These are phyloP conservation scores for Neodon shergylaensis DNA, from an alignment of 2,113 vertebrate genomes.

Conservation along the genomic window DNA sequence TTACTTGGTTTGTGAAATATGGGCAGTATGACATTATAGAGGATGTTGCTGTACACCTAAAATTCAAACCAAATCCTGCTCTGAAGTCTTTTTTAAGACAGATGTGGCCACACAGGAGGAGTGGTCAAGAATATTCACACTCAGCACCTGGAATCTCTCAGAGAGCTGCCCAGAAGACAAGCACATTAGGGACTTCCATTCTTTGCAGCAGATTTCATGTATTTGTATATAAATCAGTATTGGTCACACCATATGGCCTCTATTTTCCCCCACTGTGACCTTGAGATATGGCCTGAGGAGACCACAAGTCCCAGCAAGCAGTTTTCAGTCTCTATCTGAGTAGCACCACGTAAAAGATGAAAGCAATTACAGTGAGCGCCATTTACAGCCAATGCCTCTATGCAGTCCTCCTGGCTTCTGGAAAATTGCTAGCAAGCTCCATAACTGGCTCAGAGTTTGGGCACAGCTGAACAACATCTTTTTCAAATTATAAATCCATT, in stretches of 20 bases:
- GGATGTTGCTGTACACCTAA: neutral
- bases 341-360: constrained; percentile 55
- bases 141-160: constrained; percentile 59
- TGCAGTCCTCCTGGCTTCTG: constrained; percentile 67
- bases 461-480: constrained; percentile 1
- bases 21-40: neutral
- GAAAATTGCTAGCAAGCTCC: constrained; percentile 55
- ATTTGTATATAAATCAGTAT: constrained; percentile 2
- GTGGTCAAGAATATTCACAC: constrained; percentile 62
- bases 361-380: constrained; percentile 66
- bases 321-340: constrained; percentile 55
- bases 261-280: constrained; percentile 70
- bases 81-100: neutral
- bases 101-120: neutral
- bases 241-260: constrained; percentile 44
- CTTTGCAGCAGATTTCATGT: neutral
- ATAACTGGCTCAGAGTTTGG: constrained; percentile 1
- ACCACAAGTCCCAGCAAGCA: constrained; percentile 55
- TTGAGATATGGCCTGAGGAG: constrained; percentile 67
- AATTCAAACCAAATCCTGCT: neutral
- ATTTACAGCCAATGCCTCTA: constrained; percentile 45
- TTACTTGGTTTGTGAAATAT: neutral
- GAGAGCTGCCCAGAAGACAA: neutral
- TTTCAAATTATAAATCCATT: constrained; percentile 55
- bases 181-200: neutral